Percentiles rank a stretch among this genome's conserved stretches.
phyloP scores from a whole-genome alignment of 2,113 vertebrate genomes.

The Phrynosoma platyrhinos region DNA sequence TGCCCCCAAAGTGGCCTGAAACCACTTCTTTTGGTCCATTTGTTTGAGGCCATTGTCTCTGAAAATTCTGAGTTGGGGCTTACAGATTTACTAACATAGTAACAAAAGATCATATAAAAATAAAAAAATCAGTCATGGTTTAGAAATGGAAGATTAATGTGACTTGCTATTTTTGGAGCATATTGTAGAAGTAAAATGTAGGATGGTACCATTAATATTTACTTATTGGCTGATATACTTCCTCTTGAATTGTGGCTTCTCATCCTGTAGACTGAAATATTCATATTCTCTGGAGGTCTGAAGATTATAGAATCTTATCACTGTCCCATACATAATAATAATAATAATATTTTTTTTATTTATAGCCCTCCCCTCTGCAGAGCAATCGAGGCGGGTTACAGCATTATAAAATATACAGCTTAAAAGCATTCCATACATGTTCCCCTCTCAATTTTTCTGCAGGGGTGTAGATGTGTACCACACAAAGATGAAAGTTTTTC shows the following conservation, averaged over 20 bases:
- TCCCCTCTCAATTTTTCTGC: not conserved
- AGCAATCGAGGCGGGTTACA: too few species aligned
- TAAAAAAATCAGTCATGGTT: not conserved
- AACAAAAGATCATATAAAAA: not conserved
- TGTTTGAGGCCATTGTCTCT: not conserved
- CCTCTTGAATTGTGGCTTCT: not conserved
- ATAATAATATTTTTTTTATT: too few species aligned
- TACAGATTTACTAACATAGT: not conserved
- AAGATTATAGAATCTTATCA: not conserved
- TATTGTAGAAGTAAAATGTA: not conserved
- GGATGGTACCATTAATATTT: not conserved
- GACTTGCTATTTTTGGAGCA: constrained; percentile 14
- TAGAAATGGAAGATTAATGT: not conserved
- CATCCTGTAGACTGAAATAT: not conserved
- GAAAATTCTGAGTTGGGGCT: not conserved
- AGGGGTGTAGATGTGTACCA: not conserved
- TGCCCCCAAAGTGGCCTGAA: too few species aligned
- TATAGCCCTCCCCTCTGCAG: too few species aligned
- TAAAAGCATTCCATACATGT: too few species aligned
- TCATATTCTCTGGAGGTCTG: not conserved
- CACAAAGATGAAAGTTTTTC: not conserved
- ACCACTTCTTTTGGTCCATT: too few species aligned
- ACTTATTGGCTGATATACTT: not conserved
- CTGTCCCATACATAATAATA: not conserved
- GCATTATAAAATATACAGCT: too few species aligned